phyloP scores from a whole-genome alignment of 1,140 invertebrate species.

The Formica selysi region DNA sequence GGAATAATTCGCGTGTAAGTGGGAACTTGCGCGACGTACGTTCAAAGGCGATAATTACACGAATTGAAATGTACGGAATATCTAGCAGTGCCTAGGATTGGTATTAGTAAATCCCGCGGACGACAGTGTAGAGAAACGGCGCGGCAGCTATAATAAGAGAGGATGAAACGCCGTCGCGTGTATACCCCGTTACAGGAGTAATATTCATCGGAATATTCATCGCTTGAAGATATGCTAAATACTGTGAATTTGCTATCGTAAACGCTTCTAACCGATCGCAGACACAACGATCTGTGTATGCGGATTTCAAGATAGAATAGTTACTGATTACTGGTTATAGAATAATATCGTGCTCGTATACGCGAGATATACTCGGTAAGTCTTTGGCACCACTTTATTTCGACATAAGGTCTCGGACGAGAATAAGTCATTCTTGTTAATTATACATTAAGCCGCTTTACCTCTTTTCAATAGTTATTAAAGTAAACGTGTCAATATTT shows the following conservation, averaged over 20 bases:
- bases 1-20: slow-evolving; percentile 60
- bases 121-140: slow-evolving; percentile 57
- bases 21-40: slow-evolving; percentile 41
- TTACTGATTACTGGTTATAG: slow-evolving; percentile 62
- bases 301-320: slow-evolving; percentile 41
- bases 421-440: neutral
- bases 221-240: slow-evolving; percentile 71
- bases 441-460: neutral
- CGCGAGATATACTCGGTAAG: neutral
- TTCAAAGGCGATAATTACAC: slow-evolving; percentile 70
- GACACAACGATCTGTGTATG: slow-evolving; percentile 40
- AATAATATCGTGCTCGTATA: slow-evolving; percentile 39
- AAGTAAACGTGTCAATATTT: neutral
- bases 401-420: neutral
- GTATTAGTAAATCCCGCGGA: slow-evolving; percentile 60
- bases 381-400: slow-evolving; percentile 11
- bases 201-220: slow-evolving; percentile 71
- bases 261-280: slow-evolving; percentile 57
- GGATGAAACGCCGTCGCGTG: slow-evolving; percentile 46
- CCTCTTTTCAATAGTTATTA: neutral
- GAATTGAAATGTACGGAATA: slow-evolving; percentile 69
- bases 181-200: slow-evolving; percentile 66
- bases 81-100: slow-evolving; percentile 47
- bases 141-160: slow-evolving; percentile 65
- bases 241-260: slow-evolving; percentile 67